These are phyloP conservation scores for Melanotus villosus DNA, from an alignment of 2,888 invertebrate genomes.

Conservation along the genomic window DNA sequence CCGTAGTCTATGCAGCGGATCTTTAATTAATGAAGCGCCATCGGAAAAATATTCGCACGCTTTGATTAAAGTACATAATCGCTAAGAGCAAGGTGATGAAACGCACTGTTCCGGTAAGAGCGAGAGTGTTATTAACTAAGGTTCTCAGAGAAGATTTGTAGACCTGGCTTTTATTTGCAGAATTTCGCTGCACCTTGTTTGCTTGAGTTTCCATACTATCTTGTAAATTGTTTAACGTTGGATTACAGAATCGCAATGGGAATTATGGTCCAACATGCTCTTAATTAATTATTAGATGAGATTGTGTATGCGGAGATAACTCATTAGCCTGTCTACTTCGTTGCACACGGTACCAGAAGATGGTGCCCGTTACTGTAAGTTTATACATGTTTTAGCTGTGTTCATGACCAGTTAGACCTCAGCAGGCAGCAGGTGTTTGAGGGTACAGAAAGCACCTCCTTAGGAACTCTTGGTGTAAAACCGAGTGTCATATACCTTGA, in stretches of 20 bases:
- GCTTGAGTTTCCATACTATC: neutral
- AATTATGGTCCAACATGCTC: neutral
- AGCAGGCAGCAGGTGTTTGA: too few species aligned
- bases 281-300: constrained; percentile 5
- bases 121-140: neutral
- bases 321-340: too few species aligned
- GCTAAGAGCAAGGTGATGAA: neutral
- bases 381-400: too few species aligned
- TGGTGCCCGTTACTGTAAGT: too few species aligned
- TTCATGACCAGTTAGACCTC: too few species aligned
- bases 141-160: neutral
- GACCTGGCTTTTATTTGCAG: neutral
- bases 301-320: neutral
- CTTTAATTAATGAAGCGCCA: neutral
- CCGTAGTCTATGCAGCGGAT: neutral
- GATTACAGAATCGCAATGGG: constrained; percentile 1
- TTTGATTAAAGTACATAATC: constrained; percentile 11
- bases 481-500: too few species aligned
- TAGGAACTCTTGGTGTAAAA: too few species aligned
- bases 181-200: neutral
- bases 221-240: constrained; percentile 7
- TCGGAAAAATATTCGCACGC: neutral
- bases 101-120: neutral
- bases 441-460: too few species aligned
- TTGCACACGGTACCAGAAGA: too few species aligned